A percentile compares a stretch with the other conserved stretches of the same genome.
phyloP scores from a whole-genome alignment of 2,888 invertebrate species.

The Agonum fuliginosum region DNA sequence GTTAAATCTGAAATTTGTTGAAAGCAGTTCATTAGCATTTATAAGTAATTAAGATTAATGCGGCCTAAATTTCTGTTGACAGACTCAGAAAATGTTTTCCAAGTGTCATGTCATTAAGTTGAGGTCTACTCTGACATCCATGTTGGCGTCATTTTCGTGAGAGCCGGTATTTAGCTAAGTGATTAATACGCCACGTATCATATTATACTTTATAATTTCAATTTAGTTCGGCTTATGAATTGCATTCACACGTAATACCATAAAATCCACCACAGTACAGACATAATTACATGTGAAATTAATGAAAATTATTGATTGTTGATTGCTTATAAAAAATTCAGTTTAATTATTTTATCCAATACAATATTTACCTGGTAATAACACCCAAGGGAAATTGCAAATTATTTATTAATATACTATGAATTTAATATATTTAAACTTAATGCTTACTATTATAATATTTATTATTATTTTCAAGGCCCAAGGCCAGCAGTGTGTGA shows the following conservation, averaged over 20 bases:
- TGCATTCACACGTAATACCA: background rate
- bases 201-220: constrained; percentile 11
- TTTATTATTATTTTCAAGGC: too few relatives aligned
- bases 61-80: constrained; percentile 21
- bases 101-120: constrained; percentile 20
- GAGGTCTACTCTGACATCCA: background rate
- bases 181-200: constrained; percentile 10
- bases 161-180: background rate
- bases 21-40: constrained; percentile 27
- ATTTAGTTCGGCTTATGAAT: background rate
- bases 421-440: too few relatives aligned
- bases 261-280: background rate
- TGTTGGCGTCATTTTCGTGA: background rate
- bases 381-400: too few relatives aligned
- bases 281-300: background rate
- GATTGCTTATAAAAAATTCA: too few relatives aligned
- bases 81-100: constrained; percentile 35
- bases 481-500: too few relatives aligned
- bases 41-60: constrained; percentile 36
- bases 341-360: too few relatives aligned
- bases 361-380: too few relatives aligned
- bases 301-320: too few relatives aligned
- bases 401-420: too few relatives aligned
- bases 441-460: too few relatives aligned
- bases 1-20: constrained; percentile 25